Evolutionary conservation across 1,140 invertebrate genomes (phyloP).

Genomic region (Bemisia tabaci): DNA sequence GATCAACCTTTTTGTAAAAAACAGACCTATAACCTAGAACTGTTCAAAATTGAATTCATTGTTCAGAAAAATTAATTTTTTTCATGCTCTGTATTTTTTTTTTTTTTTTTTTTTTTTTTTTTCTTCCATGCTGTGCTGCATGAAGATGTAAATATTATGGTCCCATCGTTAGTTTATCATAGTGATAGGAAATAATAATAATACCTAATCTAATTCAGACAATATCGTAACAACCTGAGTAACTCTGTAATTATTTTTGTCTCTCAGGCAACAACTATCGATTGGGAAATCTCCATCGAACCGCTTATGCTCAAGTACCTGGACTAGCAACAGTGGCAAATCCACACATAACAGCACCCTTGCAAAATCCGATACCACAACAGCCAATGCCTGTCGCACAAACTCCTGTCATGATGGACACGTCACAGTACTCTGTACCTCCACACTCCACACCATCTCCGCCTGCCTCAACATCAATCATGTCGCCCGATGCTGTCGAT

Average conservation of each 20-base stretch:
- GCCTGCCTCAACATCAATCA: not conserved
- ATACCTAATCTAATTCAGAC: too few species aligned
- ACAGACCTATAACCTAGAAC: too few species aligned
- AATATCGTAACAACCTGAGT: too few species aligned
- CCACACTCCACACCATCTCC: slow-evolving; percentile 2
- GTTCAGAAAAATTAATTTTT: too few species aligned
- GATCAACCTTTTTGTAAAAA: too few species aligned
- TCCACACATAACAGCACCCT: slow-evolving; percentile 3
- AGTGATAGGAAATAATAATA: too few species aligned
- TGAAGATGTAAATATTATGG: too few species aligned
- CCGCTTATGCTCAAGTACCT: slow-evolving; percentile 30
- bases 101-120: too few species aligned
- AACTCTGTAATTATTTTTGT: slow-evolving; percentile 1
- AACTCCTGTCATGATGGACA: slow-evolving; percentile 1
- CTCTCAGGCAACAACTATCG: slow-evolving; percentile 18
- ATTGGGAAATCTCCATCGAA: slow-evolving; percentile 26
- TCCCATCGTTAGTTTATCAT: too few species aligned
- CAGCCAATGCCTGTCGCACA: slow-evolving; percentile 5
- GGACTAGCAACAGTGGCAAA: slow-evolving; percentile 22
- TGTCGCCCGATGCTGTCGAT: not conserved
- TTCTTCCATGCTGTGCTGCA: too few species aligned
- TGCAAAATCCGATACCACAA: slow-evolving; percentile 4
- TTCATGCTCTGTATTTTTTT: too few species aligned
- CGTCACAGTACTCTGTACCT: slow-evolving; percentile 12
- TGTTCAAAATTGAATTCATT: too few species aligned